Evolutionary conservation across 2,888 invertebrate species (phyloP).

Genomic region (Caenorhabditis angaria): DNA sequence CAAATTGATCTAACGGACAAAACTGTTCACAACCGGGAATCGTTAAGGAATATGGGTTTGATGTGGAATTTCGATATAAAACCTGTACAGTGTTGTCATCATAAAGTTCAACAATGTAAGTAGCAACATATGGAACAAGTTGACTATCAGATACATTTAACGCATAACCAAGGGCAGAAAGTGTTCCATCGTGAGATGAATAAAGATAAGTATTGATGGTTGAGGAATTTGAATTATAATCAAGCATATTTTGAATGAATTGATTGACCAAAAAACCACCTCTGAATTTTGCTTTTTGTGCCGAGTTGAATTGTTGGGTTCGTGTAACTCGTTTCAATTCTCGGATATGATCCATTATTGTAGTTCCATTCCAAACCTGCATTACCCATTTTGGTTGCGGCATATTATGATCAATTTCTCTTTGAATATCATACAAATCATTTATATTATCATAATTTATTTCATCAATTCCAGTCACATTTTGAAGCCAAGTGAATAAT

Average conservation of each 20-base stretch:
- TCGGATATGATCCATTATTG: constrained; percentile 43
- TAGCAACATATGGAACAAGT: constrained; percentile 50
- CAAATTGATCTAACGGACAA: constrained; percentile 35
- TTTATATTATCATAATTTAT: constrained; percentile 47
- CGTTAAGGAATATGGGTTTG: constrained; percentile 17
- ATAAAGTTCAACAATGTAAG: constrained; percentile 48
- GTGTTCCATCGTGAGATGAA: constrained; percentile 54
- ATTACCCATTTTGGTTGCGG: constrained; percentile 45
- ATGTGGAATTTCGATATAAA: constrained; percentile 38
- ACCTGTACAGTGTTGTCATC: constrained; percentile 42
- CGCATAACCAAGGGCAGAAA: constrained; percentile 40
- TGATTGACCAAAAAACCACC: constrained; percentile 35
- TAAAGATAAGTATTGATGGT: constrained; percentile 37
- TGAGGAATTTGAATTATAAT: constrained; percentile 17
- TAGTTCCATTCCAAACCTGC: constrained; percentile 36
- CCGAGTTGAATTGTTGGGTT: constrained; percentile 37
- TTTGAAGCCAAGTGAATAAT: constrained; percentile 36
- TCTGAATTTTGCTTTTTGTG: constrained; percentile 38
- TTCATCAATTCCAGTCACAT: constrained; percentile 36
- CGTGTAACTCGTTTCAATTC: constrained; percentile 43
- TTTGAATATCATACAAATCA: constrained; percentile 47
- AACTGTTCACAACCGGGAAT: constrained; percentile 30
- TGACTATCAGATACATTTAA: constrained; percentile 49
- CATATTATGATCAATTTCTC: constrained; percentile 48
- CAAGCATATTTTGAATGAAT: constrained; percentile 34